Evolutionary conservation across 2,113 vertebrate species (phyloP).

Genomic region (Pristiophorus japonicus): DNA sequence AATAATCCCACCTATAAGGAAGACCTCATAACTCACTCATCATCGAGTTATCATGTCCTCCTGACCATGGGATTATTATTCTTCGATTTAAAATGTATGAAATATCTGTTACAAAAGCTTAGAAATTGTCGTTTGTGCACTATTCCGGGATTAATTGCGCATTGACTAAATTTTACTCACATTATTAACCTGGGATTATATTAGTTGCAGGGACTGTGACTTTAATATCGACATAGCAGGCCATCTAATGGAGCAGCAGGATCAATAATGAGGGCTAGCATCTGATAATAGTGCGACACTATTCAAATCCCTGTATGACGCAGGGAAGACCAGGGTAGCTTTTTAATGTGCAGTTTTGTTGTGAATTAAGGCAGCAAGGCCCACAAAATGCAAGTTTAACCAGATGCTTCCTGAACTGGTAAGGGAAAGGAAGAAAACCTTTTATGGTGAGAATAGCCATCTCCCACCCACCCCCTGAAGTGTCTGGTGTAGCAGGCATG

Average conservation of each 20-base stretch:
- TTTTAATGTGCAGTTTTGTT: background rate
- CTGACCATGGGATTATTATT: background rate
- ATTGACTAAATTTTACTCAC: background rate
- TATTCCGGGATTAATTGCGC: background rate
- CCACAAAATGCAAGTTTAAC: background rate
- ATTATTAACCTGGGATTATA: background rate
- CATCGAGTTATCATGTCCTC: background rate
- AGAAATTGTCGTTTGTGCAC: background rate
- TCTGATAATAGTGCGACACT: background rate
- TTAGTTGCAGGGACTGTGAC: background rate
- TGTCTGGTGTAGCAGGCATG: too few relatives aligned
- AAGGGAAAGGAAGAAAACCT: background rate
- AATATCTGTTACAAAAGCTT: background rate
- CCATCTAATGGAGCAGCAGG: background rate
- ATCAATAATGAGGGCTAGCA: background rate
- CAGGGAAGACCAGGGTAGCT: background rate
- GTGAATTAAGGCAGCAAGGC: background rate
- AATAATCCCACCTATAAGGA: background rate
- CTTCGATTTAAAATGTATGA: background rate
- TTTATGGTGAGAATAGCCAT: background rate
- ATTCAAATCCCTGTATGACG: too few relatives aligned
- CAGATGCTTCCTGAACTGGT: background rate
- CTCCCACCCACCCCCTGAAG: background rate
- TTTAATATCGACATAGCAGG: background rate
- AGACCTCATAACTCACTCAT: background rate